Percentiles rank a stretch among this genome's conserved stretches.
These are phyloP conservation scores for Mus musculus DNA, from an alignment of 2,113 vertebrate genomes.

Conservation along the genomic window GRCm39 chr14:87759501-87760000, in stretches of 20 bases:
- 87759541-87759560: slow-evolving; percentile 50
- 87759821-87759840: not conserved
- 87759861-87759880: slow-evolving; percentile 41
- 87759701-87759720: not conserved
- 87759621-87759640: slow-evolving; percentile 36
- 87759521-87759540: slow-evolving; percentile 23
- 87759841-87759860: not conserved
- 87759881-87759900: not conserved
- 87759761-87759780: not conserved
- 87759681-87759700: not conserved
- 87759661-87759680: not conserved
- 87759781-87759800: slow-evolving; percentile 44
- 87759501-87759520: not conserved
- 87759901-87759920: not conserved
- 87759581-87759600: slow-evolving; percentile 30
- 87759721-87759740: not conserved
- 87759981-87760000: not conserved
- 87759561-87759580: not conserved
- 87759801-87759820: not conserved
- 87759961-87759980: slow-evolving; percentile 41
- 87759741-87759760: not conserved
- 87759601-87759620: slow-evolving; percentile 34
- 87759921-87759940: not conserved
- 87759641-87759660: not conserved
- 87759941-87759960: not conserved